Percentiles rank a stretch among this genome's conserved stretches.
Conservation (phyloP, 2,888 invertebrate species). For the Disparrhopalites patrizii region DNA sequence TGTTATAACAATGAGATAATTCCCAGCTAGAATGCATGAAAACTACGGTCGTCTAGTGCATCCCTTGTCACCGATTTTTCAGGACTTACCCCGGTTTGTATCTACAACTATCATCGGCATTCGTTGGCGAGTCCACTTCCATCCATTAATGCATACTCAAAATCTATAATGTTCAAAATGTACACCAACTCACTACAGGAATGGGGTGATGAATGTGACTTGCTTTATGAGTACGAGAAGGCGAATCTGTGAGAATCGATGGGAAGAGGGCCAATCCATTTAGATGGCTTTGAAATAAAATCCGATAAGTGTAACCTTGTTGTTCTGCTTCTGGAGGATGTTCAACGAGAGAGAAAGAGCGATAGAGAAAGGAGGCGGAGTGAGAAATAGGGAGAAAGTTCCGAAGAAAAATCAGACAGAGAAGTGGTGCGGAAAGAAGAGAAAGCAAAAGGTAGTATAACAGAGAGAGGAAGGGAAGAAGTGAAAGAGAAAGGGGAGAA, state of each 20-base stretch:
- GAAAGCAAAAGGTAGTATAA: background rate
- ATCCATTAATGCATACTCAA: too few species aligned
- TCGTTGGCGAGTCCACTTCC: too few species aligned
- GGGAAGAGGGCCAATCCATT: slow-evolving; percentile 8
- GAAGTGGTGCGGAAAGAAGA: background rate
- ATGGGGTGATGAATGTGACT: slow-evolving; percentile 8
- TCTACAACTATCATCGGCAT: too few species aligned
- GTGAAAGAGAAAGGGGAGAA: too few species aligned
- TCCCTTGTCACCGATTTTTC: too few species aligned
- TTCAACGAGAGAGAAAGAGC: too few species aligned
- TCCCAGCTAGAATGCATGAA: too few species aligned
- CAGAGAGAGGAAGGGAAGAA: background rate
- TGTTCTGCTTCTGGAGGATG: slow-evolving; percentile 6
- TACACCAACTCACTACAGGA: too few species aligned
- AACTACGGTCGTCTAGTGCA: too few species aligned
- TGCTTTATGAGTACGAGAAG: slow-evolving; percentile 10
- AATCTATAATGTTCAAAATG: too few species aligned
- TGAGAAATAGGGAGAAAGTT: background rate
- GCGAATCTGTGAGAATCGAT: slow-evolving; percentile 15
- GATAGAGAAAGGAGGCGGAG: background rate
- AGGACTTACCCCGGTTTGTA: too few species aligned
- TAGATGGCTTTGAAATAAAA: slow-evolving; percentile 8
- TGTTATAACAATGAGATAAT: too few species aligned
- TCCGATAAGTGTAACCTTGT: slow-evolving; percentile 10
- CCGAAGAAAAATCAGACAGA: background rate